phyloP scores from a whole-genome alignment of 2,113 vertebrate genomes.

The Nansenia antarctica region DNA sequence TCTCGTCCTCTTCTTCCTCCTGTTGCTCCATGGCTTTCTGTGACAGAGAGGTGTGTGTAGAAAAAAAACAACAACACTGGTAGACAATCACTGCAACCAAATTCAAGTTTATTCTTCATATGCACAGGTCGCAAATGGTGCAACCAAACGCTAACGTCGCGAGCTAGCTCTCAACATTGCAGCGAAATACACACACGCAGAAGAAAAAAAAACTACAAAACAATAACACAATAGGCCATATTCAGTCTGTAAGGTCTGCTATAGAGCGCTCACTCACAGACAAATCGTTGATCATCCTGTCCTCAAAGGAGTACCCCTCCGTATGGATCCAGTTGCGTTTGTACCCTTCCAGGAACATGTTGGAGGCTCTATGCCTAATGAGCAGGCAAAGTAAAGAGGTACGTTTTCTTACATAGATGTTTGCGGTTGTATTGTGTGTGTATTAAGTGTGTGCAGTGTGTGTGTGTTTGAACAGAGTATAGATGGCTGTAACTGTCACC shows the following conservation, averaged over 20 bases:
- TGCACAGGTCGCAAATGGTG: no score
- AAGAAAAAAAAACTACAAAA: no score
- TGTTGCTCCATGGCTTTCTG: conserved; percentile 85
- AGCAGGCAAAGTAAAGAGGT: conserved; percentile 3
- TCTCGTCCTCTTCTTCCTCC: conserved; percentile 85
- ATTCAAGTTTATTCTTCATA: no score
- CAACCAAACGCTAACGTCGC: no score
- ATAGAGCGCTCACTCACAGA: no score
- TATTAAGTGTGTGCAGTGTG: not conserved
- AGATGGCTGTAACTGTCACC: conserved; percentile 63
- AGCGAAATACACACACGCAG: no score
- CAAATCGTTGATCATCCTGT: conserved; percentile 92
- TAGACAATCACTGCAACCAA: no score
- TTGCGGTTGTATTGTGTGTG: not conserved
- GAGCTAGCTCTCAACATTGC: no score
- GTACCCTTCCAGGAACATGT: conserved; percentile 92
- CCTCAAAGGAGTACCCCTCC: conserved; percentile 90
- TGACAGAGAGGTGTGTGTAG: not conserved
- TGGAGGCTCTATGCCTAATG: conserved; percentile 88
- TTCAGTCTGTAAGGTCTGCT: no score
- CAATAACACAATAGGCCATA: no score
- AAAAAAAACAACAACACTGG: not conserved
- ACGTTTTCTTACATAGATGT: not conserved
- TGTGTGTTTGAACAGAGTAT: not conserved
- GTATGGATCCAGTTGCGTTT: conserved; percentile 85